These are phyloP conservation scores for Dendronephthya gigantea DNA, from an alignment of 64 coral and sea anemone genomes.

Conservation along the genomic window DNA sequence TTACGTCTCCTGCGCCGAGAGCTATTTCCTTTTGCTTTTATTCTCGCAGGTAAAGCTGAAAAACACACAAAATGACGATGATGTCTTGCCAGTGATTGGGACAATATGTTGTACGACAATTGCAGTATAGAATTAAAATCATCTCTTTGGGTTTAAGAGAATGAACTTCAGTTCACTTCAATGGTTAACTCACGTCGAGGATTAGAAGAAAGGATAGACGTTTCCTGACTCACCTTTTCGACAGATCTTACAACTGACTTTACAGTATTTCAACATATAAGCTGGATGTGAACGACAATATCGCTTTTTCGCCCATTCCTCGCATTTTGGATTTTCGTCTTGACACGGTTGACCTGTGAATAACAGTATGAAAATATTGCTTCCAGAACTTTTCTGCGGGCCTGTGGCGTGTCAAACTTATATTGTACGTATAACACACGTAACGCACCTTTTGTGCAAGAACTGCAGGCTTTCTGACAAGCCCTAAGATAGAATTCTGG, in stretches of 20 bases:
- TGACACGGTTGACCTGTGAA: background rate
- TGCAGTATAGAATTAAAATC: no score
- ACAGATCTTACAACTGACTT: conserved; percentile 10
- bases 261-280: conserved; percentile 2
- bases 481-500: background rate
- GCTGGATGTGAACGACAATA: background rate
- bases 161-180: no score
- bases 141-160: no score
- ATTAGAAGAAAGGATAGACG: no score
- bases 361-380: background rate
- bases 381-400: no score
- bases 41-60: background rate
- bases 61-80: background rate
- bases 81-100: background rate
- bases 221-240: background rate
- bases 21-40: background rate
- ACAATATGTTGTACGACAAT: background rate
- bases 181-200: no score
- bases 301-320: background rate
- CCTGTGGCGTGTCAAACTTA: no score
- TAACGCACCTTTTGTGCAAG: background rate
- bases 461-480: background rate
- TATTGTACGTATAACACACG: background rate
- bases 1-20: background rate
- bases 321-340: background rate